Percentiles rank a stretch among this genome's conserved stretches.
These are phyloP conservation scores for Hydrophis major DNA, from an alignment of 2,797 vertebrate genomes.

Conservation along the genomic window DNA sequence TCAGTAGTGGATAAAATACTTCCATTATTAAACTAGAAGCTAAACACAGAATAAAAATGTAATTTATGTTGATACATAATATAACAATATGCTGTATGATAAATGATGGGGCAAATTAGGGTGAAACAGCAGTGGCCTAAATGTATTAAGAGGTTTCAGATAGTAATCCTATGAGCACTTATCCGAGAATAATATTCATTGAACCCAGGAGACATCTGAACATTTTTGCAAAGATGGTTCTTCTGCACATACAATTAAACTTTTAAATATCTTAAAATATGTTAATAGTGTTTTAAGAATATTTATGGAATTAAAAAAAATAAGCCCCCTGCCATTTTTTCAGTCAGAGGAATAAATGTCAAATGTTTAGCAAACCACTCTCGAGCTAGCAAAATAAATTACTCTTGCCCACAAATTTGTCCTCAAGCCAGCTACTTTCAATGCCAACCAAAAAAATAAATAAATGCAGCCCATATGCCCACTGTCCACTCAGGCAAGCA, in stretches of 20 bases:
- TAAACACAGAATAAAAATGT: neutral
- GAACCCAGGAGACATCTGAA: neutral
- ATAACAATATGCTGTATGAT: neutral
- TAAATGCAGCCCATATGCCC: conserved; percentile 28
- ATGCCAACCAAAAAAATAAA: neutral
- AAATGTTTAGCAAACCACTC: neutral
- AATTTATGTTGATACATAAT: neutral
- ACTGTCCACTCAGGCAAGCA: neutral
- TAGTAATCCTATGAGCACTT: neutral
- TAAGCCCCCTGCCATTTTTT: neutral
- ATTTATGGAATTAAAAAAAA: neutral
- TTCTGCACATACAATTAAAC: neutral
- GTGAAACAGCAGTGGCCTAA: neutral
- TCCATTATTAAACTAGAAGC: neutral
- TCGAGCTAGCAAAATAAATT: conserved; percentile 8
- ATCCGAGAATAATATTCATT: neutral
- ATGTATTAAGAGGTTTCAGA: neutral
- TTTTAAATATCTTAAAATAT: neutral
- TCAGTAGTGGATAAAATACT: neutral
- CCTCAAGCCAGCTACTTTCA: neutral
- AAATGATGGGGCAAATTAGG: neutral
- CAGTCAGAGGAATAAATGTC: neutral
- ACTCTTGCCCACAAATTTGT: neutral
- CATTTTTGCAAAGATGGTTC: neutral
- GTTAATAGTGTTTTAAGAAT: neutral